Evolutionary conservation across 2,113 vertebrate species (phyloP).

Genomic region (Mustela lutreola): DNA sequence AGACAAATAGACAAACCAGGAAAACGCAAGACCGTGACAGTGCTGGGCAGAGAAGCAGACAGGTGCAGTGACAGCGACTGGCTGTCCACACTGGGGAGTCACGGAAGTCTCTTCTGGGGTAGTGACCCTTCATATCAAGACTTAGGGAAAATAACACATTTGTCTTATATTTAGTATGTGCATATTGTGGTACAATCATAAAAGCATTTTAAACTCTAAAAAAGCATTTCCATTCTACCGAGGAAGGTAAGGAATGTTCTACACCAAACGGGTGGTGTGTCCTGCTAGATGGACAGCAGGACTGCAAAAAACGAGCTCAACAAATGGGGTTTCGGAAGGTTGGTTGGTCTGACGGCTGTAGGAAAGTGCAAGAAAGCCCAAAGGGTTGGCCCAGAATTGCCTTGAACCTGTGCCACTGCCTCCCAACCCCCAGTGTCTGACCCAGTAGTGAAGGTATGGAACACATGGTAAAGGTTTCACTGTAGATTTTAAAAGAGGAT

Average conservation of each 20-base stretch:
- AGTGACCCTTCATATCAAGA: neutral
- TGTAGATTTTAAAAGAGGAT: neutral
- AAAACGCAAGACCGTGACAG: neutral
- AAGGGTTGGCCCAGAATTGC: fast-evolving
- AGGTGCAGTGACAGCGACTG: neutral
- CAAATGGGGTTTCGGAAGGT: fast-evolving
- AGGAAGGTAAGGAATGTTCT: neutral
- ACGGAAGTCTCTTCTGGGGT: neutral
- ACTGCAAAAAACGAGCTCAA: neutral
- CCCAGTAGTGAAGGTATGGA: fast-evolving
- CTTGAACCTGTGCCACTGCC: fast-evolving
- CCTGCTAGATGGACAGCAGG: neutral
- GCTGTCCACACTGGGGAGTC: neutral
- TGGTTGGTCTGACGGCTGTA: fast-evolving
- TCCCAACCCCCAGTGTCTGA: neutral
- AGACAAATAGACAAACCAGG: neutral
- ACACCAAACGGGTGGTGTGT: neutral
- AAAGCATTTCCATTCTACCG: neutral
- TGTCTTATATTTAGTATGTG: neutral
- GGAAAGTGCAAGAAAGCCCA: fast-evolving
- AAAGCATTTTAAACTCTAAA: neutral
- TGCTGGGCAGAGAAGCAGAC: no score
- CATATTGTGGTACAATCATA: neutral
- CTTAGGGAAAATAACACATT: neutral
- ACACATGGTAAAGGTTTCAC: neutral